Evolutionary conservation across 2,888 invertebrate genomes (phyloP).

Genomic region (Brachylomia viminalis): DNA sequence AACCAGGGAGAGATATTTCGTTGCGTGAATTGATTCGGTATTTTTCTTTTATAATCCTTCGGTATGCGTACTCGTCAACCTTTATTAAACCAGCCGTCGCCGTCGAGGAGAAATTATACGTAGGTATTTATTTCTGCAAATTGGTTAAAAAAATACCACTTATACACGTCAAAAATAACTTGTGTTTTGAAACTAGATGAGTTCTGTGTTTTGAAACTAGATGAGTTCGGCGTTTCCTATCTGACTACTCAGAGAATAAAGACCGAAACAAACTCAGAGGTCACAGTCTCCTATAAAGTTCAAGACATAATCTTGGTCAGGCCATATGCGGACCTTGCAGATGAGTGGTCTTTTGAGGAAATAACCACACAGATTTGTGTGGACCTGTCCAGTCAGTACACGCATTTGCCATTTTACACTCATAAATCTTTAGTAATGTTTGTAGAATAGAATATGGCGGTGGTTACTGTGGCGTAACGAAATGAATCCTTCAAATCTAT

Average conservation of each 20-base stretch:
- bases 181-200: background rate
- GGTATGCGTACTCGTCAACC: background rate
- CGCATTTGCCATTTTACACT: background rate
- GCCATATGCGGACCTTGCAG: background rate
- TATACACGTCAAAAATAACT: background rate
- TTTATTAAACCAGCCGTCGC: background rate
- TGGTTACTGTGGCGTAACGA: slow-evolving; percentile 18
- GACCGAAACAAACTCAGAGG: background rate
- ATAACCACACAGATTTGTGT: background rate
- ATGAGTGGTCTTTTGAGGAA: background rate
- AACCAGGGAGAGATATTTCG: slow-evolving; percentile 33
- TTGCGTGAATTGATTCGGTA: slow-evolving; percentile 51
- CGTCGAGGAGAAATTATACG: background rate
- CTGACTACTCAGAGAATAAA: background rate
- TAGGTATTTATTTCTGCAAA: too few relatives aligned
- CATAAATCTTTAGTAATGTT: background rate
- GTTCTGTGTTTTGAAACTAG: background rate
- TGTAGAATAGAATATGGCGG: too few relatives aligned
- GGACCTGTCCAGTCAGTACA: background rate
- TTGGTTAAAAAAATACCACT: background rate
- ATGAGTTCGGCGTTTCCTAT: too few relatives aligned
- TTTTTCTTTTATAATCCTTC: slow-evolving; percentile 19
- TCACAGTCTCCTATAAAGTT: background rate
- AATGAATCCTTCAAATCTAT: slow-evolving; percentile 44
- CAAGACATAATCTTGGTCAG: background rate